Evolutionary conservation across 2,797 vertebrate genomes (phyloP).

Genomic region (Bryconaethiops microstoma): DNA sequence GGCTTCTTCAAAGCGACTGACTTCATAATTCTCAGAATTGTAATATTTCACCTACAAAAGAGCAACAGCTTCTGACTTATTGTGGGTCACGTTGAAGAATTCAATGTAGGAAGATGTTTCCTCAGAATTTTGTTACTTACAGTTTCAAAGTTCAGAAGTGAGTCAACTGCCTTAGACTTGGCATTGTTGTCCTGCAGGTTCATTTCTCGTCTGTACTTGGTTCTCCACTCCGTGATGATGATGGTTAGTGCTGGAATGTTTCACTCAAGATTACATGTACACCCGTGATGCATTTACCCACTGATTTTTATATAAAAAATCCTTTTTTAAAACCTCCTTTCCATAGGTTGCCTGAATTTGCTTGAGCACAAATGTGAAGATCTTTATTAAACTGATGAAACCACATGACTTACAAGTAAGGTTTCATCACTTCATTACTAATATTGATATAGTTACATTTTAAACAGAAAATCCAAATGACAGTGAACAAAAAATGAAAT

Average conservation of each 20-base stretch:
- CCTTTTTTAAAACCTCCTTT: not conserved
- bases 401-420: not conserved
- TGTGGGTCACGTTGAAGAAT: not conserved
- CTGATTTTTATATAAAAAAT: not conserved
- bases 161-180: constrained; percentile 88
- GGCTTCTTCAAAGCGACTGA: constrained; percentile 83
- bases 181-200: constrained; percentile 86
- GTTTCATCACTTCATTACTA: not conserved
- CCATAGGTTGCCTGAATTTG: not conserved
- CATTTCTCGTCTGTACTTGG: constrained; percentile 89
- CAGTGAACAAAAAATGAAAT: not conserved
- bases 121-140: constrained; percentile 65
- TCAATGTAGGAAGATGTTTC: not conserved
- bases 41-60: constrained; percentile 88
- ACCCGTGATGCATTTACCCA: not conserved
- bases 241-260: constrained; percentile 81
- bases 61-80: no score
- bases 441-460: not conserved
- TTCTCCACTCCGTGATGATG: constrained; percentile 90
- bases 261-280: not conserved
- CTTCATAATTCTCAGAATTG: constrained; percentile 86
- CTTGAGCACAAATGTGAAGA: not conserved
- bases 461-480: not conserved
- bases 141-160: constrained; percentile 92
- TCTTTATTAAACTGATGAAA: not conserved